Evolutionary conservation across 2,113 vertebrate species (phyloP).

Genomic region (Cygnus atratus): DNA sequence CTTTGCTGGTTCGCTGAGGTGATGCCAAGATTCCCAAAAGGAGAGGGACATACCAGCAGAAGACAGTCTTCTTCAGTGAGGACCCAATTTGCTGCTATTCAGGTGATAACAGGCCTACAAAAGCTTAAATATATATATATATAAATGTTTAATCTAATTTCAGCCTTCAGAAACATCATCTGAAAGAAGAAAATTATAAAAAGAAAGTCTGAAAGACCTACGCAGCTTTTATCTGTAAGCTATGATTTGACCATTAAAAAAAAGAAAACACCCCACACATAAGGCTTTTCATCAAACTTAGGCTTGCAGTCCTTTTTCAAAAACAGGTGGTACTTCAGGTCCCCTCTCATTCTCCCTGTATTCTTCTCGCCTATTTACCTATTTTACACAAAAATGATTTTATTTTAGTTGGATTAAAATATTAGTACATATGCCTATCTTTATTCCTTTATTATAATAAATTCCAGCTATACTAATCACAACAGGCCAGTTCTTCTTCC

Average conservation of each 20-base stretch:
- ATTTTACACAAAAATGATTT: neutral
- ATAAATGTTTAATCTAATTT: neutral
- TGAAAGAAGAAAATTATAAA: neutral
- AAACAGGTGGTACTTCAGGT: neutral
- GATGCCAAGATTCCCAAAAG: neutral
- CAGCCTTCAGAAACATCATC: neutral
- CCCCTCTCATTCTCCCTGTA: neutral
- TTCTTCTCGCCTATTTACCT: neutral
- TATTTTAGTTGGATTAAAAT: neutral
- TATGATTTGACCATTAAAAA: neutral
- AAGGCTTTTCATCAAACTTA: neutral
- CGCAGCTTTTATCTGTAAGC: neutral
- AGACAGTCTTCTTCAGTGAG: neutral
- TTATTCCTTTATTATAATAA: neutral
- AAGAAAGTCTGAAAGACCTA: neutral
- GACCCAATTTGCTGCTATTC: neutral
- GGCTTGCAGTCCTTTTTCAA: neutral
- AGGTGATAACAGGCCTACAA: neutral
- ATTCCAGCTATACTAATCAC: neutral
- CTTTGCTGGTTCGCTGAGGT: neutral
- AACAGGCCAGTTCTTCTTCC: neutral
- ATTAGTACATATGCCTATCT: neutral
- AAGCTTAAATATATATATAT: neutral
- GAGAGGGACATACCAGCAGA: neutral
- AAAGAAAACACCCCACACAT: neutral